These are phyloP conservation scores for Helarctos malayanus DNA, from an alignment of 2,797 vertebrate species.

Conservation along the genomic window DNA sequence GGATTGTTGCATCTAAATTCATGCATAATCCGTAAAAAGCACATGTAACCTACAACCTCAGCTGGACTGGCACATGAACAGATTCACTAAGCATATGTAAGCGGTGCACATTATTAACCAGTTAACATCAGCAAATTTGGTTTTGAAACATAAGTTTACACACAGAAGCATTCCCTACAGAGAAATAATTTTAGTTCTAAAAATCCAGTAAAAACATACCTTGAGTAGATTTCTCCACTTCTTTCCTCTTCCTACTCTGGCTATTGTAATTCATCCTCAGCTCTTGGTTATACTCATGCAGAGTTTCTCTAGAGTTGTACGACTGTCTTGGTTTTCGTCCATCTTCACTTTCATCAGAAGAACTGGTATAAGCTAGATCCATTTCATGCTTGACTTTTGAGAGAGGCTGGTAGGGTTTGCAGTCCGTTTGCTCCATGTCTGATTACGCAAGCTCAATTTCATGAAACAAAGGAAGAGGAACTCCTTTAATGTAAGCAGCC, in stretches of 20 bases:
- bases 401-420: conserved; percentile 98
- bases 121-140: conserved; percentile 66
- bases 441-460: conserved; percentile 89
- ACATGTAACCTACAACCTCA: conserved; percentile 68
- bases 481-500: conserved; percentile 87
- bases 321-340: conserved; percentile 95
- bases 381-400: conserved; percentile 97
- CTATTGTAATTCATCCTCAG: conserved; percentile 95
- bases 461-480: conserved; percentile 91
- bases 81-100: conserved; percentile 58
- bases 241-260: conserved; percentile 94
- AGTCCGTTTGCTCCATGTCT: conserved; percentile 99
- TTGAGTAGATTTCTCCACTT: conserved; percentile 93
- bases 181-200: background rate
- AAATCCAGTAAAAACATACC: conserved; percentile 89
- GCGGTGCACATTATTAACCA: conserved; percentile 74
- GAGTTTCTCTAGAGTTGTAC: conserved; percentile 96
- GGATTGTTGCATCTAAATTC: conserved; percentile 75
- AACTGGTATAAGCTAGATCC: conserved; percentile 98
- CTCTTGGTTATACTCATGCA: conserved; percentile 96
- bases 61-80: conserved; percentile 35
- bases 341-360: conserved; percentile 98
- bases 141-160: conserved; percentile 50
- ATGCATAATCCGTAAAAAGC: conserved; percentile 71
- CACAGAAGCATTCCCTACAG: conserved; percentile 25